phyloP scores from a whole-genome alignment of 2,113 vertebrate species.

The Lepus americanus region DNA sequence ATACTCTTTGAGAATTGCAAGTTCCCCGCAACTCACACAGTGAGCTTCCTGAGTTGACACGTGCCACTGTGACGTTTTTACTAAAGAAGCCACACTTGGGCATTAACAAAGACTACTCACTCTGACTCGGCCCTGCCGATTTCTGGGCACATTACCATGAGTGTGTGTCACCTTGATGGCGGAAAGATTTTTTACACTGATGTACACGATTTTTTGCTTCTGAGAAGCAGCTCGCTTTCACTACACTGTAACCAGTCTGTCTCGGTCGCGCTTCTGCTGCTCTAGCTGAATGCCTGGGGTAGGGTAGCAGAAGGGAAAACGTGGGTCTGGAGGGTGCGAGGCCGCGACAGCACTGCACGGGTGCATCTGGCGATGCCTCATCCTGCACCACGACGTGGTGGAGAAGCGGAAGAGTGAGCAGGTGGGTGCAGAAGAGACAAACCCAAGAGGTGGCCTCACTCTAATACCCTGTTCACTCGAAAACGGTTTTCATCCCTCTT shows the following conservation, averaged over 20 bases:
- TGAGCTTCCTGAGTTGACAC: neutral
- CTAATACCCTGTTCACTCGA: too few species aligned
- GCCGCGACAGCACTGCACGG: too few species aligned
- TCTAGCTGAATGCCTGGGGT: neutral
- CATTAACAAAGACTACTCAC: conserved; percentile 34
- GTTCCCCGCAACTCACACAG: conserved; percentile 3
- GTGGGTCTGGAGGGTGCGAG: neutral
- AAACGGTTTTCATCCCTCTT: neutral
- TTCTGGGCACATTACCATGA: neutral
- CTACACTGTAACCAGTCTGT: conserved; percentile 43
- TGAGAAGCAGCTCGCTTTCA: neutral
- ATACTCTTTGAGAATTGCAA: neutral
- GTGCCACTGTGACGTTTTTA: neutral
- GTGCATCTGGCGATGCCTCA: neutral
- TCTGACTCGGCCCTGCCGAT: neutral
- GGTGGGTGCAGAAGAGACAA: too few species aligned
- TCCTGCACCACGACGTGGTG: too few species aligned
- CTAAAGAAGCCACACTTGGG: neutral
- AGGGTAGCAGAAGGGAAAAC: neutral
- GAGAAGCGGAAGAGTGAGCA: neutral
- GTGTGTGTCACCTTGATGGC: neutral
- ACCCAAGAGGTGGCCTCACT: too few species aligned
- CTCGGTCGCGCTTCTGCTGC: neutral
- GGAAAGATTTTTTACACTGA: neutral
- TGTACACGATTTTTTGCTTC: neutral